A percentile compares a stretch with the other conserved stretches of the same genome.
These are phyloP conservation scores for Antheraea assamensis DNA, from an alignment of 2,888 invertebrate genomes.

Conservation along the genomic window DNA sequence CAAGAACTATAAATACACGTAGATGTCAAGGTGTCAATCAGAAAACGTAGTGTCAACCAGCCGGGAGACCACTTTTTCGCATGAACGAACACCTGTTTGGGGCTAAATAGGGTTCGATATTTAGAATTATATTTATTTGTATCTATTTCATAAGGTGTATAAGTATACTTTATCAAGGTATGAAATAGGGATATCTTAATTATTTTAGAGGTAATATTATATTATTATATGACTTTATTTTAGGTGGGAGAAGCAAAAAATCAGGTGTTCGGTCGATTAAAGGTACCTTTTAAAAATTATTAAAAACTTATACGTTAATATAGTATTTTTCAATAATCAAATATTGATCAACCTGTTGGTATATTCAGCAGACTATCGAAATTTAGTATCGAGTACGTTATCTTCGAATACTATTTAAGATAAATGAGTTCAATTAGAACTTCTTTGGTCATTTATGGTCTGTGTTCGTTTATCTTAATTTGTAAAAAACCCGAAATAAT, in stretches of 20 bases:
- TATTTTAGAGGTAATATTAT: too few relatives aligned
- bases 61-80: conserved; percentile 70
- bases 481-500: background rate
- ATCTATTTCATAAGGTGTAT: too few relatives aligned
- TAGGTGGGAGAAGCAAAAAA: too few relatives aligned
- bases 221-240: too few relatives aligned
- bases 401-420: background rate
- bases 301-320: too few relatives aligned
- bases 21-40: conserved; percentile 59
- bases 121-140: background rate
- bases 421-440: background rate
- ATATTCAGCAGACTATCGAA: background rate
- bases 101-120: conserved; percentile 1
- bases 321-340: too few relatives aligned
- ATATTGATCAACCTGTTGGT: too few relatives aligned
- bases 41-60: conserved; percentile 62
- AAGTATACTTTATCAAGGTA: too few relatives aligned
- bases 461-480: background rate
- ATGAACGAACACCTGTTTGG: conserved; percentile 68
- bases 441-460: background rate
- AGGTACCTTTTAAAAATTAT: too few relatives aligned
- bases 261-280: too few relatives aligned
- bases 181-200: too few relatives aligned
- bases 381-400: background rate
- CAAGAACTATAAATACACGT: conserved; percentile 27